Evolutionary conservation across 2,888 invertebrate genomes (phyloP).

Genomic region (Sacculina carcini): DNA sequence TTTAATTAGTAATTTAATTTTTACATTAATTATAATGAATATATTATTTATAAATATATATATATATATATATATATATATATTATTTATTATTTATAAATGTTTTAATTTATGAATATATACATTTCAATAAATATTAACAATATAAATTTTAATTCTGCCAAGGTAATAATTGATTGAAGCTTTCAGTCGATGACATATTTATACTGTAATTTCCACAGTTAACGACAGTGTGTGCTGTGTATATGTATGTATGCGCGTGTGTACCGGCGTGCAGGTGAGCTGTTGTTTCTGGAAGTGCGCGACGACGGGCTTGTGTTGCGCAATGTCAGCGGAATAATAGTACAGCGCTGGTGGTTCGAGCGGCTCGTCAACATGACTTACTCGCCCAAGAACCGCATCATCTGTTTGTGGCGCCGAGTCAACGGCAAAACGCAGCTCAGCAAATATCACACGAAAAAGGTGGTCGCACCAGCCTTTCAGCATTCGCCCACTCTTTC

Average conservation of each 20-base stretch:
- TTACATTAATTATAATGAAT: background rate
- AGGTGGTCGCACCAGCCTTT: constrained; percentile 49
- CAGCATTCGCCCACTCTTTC: background rate
- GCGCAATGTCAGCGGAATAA: constrained; percentile 54
- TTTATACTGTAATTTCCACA: no score
- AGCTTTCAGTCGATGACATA: no score
- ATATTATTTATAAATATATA: background rate
- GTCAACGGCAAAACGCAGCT: constrained; percentile 80
- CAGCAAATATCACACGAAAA: constrained; percentile 95
- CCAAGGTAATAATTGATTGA: no score
- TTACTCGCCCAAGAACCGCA: constrained; percentile 87
- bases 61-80: background rate
- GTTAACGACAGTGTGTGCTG: no score
- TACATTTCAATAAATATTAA: no score
- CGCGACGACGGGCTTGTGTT: constrained; percentile 81
- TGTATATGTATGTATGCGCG: no score
- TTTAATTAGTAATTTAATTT: background rate
- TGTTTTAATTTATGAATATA: background rate
- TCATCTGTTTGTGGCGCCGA: constrained; percentile 87
- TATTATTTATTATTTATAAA: background rate
- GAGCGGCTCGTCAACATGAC: constrained; percentile 98
- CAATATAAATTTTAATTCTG: no score
- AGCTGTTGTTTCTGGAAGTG: constrained; percentile 68
- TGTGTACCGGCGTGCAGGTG: constrained; percentile 35
- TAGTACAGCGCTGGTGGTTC: constrained; percentile 94